Evolutionary conservation across 1,140 invertebrate species (phyloP), one percentile per base, ranked within the genome.

Genomic region (Ectropis grisescens): DNA sequence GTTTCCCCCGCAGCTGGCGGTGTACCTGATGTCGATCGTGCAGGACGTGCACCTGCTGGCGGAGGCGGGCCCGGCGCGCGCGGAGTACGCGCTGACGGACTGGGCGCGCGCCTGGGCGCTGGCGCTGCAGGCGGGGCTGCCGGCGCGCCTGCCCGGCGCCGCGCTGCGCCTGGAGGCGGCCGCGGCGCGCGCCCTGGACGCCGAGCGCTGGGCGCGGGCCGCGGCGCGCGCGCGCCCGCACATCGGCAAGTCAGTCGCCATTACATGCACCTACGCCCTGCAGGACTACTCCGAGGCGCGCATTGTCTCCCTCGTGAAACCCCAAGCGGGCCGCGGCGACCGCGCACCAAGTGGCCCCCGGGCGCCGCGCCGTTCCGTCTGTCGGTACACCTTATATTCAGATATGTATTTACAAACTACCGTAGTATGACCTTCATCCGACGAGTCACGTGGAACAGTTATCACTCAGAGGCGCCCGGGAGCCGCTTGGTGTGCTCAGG

Each of bases 101-200:
- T 74, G 69, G 69, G 64, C 67, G 28, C 67, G 70, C 26, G 58
- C 54, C 40, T 75, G 70, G 70, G 67, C 67, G 10, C 47, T 68
- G 31, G 41, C 47, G 23, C 47, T 55, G 34, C 70, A 75, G 41
- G 65, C 59, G 5, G 61, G 44, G 13, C 55, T 75, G 37, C 44
- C 58, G 1, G 65, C 58, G 33, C 56, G 70, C 13, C 48, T 64
- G 29, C 28, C 36, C 28, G 34, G 42, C 24, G 47, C 47, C 25
- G 41, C 49, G 12, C 46, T 69, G 30, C 43, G 39, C 4, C 32
- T 31, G 12, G 66, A 70, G 38, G 69, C 64, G 7, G 55, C 54
- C 24, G 46, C 50, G 4, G 42, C 62, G 30, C 37, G 58, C 33
- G 28, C 31, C 8, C 54, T 33, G 0, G 64, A 66, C 28, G 38